phyloP scores from a whole-genome alignment of 2,113 vertebrate species.

The Tinamus guttatus region DNA sequence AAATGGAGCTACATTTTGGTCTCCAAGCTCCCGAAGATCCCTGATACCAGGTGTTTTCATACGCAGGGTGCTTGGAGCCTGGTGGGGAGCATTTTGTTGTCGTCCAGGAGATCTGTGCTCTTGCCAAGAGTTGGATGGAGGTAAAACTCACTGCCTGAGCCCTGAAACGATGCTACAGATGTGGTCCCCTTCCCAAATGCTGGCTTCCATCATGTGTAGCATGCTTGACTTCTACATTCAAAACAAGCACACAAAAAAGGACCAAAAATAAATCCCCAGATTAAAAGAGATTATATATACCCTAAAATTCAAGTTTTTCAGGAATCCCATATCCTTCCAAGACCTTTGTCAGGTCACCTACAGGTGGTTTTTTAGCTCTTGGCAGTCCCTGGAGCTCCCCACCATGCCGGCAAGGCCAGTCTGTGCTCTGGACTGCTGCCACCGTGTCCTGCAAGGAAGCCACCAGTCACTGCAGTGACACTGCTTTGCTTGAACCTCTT shows the following conservation, averaged over 20 bases:
- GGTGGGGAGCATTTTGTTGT: background rate
- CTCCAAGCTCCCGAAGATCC: constrained; percentile 1
- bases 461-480: background rate
- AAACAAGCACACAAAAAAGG: too few species aligned
- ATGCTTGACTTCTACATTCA: background rate
- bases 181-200: background rate
- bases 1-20: background rate
- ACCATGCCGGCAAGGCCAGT: fast-evolving
- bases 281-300: background rate
- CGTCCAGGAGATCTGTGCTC: constrained; percentile 4
- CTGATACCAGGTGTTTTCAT: constrained; percentile 50
- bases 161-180: constrained; percentile 30
- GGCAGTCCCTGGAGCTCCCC: background rate
- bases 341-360: background rate
- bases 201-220: background rate
- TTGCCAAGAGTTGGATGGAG: constrained; percentile 38
- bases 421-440: background rate
- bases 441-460: background rate
- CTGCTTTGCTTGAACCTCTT: fast-evolving
- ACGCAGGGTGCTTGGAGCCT: background rate
- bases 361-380: background rate
- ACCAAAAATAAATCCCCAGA: background rate
- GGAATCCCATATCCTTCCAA: background rate
- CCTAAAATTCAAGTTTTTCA: background rate
- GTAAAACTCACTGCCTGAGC: background rate